Conservation (phyloP, 2,113 vertebrate genomes). For the Dasypus novemcinctus region DNA sequence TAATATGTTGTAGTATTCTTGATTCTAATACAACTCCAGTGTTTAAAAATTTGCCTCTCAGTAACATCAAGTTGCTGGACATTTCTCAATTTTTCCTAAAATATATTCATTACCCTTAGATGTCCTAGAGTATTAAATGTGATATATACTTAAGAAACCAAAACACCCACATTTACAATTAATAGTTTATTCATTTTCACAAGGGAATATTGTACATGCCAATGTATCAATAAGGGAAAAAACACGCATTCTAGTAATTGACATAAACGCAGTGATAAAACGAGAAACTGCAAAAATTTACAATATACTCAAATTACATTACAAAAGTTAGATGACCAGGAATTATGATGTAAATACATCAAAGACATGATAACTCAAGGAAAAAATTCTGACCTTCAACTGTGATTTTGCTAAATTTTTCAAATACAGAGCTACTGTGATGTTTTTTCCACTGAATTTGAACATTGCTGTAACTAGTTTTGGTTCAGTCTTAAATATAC, state of each 20-base stretch:
- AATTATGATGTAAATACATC: not conserved
- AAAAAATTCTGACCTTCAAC: not conserved
- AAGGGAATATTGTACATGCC: conserved; percentile 1
- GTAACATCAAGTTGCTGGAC: not conserved
- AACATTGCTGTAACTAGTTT: not conserved
- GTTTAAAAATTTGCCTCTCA: not conserved
- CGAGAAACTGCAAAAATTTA: not conserved
- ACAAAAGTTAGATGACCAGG: not conserved
- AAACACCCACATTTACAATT: conserved; percentile 47
- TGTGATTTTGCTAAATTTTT: not conserved
- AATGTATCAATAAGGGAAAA: not conserved
- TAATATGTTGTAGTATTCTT: not conserved
- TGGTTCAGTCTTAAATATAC: not conserved
- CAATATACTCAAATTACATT: not conserved
- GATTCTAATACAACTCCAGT: not conserved
- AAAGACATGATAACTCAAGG: not conserved
- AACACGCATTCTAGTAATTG: not conserved
- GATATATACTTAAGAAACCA: conserved; percentile 58
- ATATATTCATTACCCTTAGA: not conserved
- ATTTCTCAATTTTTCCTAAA: not conserved
- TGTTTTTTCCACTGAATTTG: not conserved
- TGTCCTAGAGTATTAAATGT: not conserved
- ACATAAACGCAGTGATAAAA: not conserved
- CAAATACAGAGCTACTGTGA: not conserved
- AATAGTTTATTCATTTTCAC: conserved; percentile 77